Conservation (phyloP, 1,140 invertebrate species). For the Kradibia gibbosae region DNA sequence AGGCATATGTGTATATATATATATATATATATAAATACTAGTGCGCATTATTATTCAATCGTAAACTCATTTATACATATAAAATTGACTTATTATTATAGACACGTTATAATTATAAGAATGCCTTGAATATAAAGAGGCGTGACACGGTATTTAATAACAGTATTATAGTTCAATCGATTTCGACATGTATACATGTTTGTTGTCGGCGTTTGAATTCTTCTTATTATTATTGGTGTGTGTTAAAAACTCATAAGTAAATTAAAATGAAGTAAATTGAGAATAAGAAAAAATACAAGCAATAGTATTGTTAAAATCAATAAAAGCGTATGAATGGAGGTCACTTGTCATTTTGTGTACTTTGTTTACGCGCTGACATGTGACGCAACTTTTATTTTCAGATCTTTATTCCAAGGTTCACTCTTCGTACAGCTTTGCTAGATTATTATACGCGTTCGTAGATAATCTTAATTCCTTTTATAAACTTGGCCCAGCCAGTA, state of each 20-base stretch:
- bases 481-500: background rate
- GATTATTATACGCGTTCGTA: background rate
- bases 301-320: conserved; percentile 43
- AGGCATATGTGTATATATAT: too few species aligned
- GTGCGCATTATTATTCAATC: background rate
- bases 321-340: conserved; percentile 39
- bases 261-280: conserved; percentile 1
- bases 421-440: conserved; percentile 26
- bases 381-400: conserved; percentile 47
- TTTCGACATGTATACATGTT: background rate
- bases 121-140: background rate
- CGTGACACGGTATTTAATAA: background rate
- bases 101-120: background rate
- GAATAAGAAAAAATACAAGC: conserved; percentile 25
- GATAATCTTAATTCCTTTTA: conserved; percentile 10
- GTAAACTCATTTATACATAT: background rate
- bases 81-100: conserved; percentile 15
- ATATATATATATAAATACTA: too few species aligned
- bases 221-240: conserved; percentile 15
- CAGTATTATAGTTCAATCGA: background rate
- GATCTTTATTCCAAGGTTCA: conserved; percentile 46
- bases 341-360: background rate
- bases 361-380: conserved; percentile 11
- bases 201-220: background rate
- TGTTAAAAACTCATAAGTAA: too few species aligned